Conservation (phyloP, 2,113 vertebrate species). For the Suncus etruscus region DNA sequence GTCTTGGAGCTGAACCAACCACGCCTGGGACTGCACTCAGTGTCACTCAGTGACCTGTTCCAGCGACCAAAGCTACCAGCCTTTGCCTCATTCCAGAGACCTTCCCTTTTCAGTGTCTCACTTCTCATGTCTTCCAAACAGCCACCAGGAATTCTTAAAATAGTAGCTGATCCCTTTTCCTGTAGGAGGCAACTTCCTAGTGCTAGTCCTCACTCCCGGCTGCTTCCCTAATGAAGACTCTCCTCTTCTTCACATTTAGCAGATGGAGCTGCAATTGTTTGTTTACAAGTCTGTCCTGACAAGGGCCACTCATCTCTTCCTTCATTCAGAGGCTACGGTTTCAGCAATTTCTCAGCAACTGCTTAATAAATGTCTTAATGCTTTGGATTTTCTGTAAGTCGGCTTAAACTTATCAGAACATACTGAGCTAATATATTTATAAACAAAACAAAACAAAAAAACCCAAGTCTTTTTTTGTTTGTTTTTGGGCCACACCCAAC, state of each 20-base stretch:
- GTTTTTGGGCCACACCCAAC: no score
- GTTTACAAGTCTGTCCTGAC: background rate
- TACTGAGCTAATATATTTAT: background rate
- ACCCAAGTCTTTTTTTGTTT: background rate
- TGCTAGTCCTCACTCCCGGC: background rate
- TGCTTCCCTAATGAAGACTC: background rate
- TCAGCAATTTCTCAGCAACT: background rate
- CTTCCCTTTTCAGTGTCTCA: no score
- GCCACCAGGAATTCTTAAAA: constrained; percentile 3
- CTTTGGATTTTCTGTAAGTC: background rate
- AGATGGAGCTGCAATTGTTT: no score
- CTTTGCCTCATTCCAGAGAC: no score
- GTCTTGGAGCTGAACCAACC: background rate
- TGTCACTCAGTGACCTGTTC: background rate
- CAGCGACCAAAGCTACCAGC: background rate
- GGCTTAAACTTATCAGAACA: background rate
- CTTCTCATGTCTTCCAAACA: background rate
- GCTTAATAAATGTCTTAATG: background rate
- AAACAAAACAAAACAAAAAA: background rate
- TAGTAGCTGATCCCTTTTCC: background rate
- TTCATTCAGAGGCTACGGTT: background rate
- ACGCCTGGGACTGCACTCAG: background rate
- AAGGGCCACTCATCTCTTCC: background rate
- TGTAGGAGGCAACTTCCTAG: no score
- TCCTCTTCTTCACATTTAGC: background rate